These are phyloP conservation scores for Tauraco hartlaubi DNA, from an alignment of 2,797 vertebrate species.

Conservation along the genomic window DNA sequence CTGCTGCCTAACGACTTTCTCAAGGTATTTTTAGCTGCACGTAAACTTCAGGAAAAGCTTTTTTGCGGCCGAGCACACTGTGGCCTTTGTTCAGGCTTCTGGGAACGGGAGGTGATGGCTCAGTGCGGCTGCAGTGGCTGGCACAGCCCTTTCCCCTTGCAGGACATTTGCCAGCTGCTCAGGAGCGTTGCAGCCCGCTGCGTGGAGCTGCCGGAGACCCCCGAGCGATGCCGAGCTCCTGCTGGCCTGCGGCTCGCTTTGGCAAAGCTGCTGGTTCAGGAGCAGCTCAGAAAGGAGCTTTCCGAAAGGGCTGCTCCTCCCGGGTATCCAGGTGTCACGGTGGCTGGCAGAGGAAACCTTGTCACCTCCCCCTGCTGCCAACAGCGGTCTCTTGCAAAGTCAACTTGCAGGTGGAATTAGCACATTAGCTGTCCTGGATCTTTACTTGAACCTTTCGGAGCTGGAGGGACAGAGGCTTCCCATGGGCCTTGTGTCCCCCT, in stretches of 20 bases:
- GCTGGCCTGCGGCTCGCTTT: neutral
- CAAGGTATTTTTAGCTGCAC: constrained; percentile 63
- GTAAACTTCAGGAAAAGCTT: constrained; percentile 49
- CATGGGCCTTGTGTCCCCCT: neutral
- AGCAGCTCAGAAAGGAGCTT: neutral
- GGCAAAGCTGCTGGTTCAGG: neutral
- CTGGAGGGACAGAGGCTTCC: neutral
- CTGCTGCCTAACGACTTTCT: neutral
- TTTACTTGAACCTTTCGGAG: neutral
- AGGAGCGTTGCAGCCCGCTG: neutral
- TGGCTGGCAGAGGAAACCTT: neutral
- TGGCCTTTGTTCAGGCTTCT: constrained; percentile 47
- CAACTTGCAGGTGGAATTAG: neutral
- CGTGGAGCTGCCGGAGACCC: rapidly evolving
- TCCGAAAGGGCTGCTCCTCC: neutral
- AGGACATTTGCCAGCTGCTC: neutral
- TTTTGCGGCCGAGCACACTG: neutral
- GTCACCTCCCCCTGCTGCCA: neutral
- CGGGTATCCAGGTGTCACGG: rapidly evolving
- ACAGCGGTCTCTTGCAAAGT: neutral
- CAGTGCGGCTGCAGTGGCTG: rapidly evolving
- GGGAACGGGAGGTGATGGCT: neutral
- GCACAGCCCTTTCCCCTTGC: neutral
- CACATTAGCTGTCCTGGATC: neutral
- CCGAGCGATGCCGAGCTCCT: neutral